Evolutionary conservation across 2,797 vertebrate genomes (phyloP).

Genomic region (Champsocephalus esox): DNA sequence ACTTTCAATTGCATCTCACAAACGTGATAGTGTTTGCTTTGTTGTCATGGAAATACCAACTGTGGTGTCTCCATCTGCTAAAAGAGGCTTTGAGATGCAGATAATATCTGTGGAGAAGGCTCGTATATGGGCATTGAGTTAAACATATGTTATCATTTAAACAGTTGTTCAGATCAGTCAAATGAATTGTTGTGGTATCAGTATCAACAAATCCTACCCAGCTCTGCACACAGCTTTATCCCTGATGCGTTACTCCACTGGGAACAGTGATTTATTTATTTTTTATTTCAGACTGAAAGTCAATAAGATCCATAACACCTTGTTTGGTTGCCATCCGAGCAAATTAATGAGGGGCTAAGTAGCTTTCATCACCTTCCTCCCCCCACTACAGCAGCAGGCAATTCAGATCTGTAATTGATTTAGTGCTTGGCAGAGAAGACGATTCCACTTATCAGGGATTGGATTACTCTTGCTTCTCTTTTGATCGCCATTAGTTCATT

Average conservation of each 20-base stretch:
- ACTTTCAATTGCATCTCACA: not conserved
- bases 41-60: conserved; percentile 1
- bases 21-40: not conserved
- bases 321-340: conserved; percentile 70
- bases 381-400: conserved; percentile 51
- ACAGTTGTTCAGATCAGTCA: not conserved
- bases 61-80: not conserved
- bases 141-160: not conserved
- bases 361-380: conserved; percentile 64
- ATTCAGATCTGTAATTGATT: conserved; percentile 66
- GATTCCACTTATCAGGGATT: conserved; percentile 53
- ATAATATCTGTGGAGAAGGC: not conserved
- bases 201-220: not conserved
- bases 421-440: conserved; percentile 56
- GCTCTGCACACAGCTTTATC: conserved; percentile 7
- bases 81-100: not conserved
- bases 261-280: conserved; percentile 12
- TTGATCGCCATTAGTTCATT: conserved; percentile 53
- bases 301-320: conserved; percentile 69
- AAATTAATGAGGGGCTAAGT: conserved; percentile 65
- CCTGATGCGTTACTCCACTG: conserved; percentile 21
- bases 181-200: not conserved
- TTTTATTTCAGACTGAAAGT: conserved; percentile 22
- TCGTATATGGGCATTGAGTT: not conserved
- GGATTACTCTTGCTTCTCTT: conserved; percentile 54